Evolutionary conservation across 2,888 invertebrate species (phyloP).

Genomic region (Tenthredo distinguenda): DNA sequence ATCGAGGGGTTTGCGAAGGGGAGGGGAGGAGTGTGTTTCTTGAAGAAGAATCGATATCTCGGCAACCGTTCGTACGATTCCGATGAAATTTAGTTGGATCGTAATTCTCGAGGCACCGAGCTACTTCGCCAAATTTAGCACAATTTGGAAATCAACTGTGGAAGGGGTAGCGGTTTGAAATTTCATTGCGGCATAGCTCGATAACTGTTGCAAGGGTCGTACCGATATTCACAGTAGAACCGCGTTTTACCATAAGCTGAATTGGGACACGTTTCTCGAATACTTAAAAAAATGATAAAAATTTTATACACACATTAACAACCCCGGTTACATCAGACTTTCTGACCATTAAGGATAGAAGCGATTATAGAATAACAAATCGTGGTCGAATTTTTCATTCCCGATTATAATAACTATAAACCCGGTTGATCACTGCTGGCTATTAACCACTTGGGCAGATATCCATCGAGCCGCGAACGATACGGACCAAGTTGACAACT

Average conservation of each 20-base stretch:
- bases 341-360: background rate
- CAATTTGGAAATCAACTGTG: background rate
- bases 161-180: background rate
- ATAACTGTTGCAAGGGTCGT: background rate
- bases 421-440: background rate
- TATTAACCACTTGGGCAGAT: background rate
- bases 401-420: background rate
- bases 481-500: conserved; percentile 13
- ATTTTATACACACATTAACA: background rate
- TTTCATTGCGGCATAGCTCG: background rate
- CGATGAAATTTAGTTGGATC: background rate
- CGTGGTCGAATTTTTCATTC: background rate
- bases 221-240: too few relatives aligned
- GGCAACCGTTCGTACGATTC: background rate
- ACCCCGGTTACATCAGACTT: background rate
- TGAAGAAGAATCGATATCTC: background rate
- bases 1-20: background rate
- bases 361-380: background rate
- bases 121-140: background rate
- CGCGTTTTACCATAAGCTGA: too few relatives aligned
- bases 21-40: background rate
- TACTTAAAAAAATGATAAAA: background rate
- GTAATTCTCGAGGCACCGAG: background rate
- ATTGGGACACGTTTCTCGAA: background rate
- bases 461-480: background rate